A percentile compares a stretch with the other conserved stretches of the same genome.
These are phyloP conservation scores for Myopa tessellatipennis DNA, from an alignment of 2,888 invertebrate species.

Conservation along the genomic window DNA sequence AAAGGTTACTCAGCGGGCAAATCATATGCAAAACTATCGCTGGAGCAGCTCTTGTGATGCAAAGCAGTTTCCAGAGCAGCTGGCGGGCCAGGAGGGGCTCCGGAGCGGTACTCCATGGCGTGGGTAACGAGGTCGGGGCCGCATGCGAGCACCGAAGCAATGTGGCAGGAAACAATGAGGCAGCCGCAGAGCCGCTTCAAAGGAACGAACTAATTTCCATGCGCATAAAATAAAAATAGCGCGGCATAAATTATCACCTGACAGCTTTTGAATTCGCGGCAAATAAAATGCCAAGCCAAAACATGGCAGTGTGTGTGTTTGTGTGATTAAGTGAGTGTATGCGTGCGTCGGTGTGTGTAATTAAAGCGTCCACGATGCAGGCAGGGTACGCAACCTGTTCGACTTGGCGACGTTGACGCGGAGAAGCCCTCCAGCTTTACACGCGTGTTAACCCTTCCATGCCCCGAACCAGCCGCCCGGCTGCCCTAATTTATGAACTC, in stretches of 20 bases:
- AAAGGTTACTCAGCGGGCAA: slow-evolving; percentile 13
- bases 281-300: background rate
- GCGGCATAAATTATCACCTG: slow-evolving; percentile 52
- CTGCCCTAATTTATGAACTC: slow-evolving; percentile 33
- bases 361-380: slow-evolving; percentile 32
- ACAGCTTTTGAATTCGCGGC: slow-evolving; percentile 37
- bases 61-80: slow-evolving; percentile 25
- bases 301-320: background rate
- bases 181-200: background rate
- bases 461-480: background rate
- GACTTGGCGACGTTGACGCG: background rate
- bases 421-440: background rate
- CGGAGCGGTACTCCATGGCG: background rate
- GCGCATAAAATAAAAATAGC: slow-evolving; percentile 42
- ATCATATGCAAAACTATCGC: slow-evolving; percentile 8
- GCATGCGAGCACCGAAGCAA: background rate
- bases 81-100: background rate
- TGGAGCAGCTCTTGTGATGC: slow-evolving; percentile 12
- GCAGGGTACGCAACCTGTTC: background rate
- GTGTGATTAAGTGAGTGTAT: too few species aligned
- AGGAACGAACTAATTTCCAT: slow-evolving; percentile 36
- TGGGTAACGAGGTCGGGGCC: background rate
- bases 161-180: background rate
- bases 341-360: slow-evolving; percentile 18
- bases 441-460: background rate